Percentiles rank a stretch among this genome's conserved stretches.
These are phyloP conservation scores for Athetis lepigone DNA, from an alignment of 2,888 invertebrate species.

Conservation along the genomic window DNA sequence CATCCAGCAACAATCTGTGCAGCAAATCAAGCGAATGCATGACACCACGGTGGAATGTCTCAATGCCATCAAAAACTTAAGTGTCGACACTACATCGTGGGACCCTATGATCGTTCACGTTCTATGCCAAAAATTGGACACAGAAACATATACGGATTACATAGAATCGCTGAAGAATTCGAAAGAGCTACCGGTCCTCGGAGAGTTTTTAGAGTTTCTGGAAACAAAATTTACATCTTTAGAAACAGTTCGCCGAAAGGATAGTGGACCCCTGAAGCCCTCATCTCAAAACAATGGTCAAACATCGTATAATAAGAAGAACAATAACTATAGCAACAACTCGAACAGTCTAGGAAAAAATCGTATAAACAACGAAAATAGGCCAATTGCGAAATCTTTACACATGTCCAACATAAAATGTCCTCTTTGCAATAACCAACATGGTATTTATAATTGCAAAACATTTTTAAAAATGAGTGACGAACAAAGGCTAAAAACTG, in stretches of 20 bases:
- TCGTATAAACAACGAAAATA: background rate
- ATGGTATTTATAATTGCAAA: slow-evolving; percentile 12
- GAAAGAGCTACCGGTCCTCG: background rate
- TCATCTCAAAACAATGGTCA: slow-evolving; percentile 1
- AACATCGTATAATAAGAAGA: slow-evolving; percentile 2
- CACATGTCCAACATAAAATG: slow-evolving; percentile 10
- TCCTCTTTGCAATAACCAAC: slow-evolving; percentile 5
- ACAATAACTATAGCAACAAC: slow-evolving; percentile 1
- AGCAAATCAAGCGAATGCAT: slow-evolving; percentile 1
- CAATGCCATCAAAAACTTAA: slow-evolving; percentile 2
- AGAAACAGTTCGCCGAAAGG: slow-evolving; percentile 5
- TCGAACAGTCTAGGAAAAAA: no score
- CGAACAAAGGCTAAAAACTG: slow-evolving; percentile 1
- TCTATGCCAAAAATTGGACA: slow-evolving; percentile 1
- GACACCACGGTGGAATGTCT: background rate
- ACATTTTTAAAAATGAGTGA: slow-evolving; percentile 9
- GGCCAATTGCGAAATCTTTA: slow-evolving; percentile 1
- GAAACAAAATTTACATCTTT: slow-evolving; percentile 10
- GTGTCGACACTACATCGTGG: background rate
- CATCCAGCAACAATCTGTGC: slow-evolving; percentile 3
- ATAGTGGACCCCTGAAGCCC: background rate
- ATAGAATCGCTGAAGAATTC: slow-evolving; percentile 3
- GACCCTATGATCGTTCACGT: slow-evolving; percentile 4
- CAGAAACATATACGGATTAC: slow-evolving; percentile 7
- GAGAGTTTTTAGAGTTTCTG: slow-evolving; percentile 8